Base-by-base conservation (phyloP, 2,888 invertebrate genomes). In the Nesidiocoris tenuis region DNA sequence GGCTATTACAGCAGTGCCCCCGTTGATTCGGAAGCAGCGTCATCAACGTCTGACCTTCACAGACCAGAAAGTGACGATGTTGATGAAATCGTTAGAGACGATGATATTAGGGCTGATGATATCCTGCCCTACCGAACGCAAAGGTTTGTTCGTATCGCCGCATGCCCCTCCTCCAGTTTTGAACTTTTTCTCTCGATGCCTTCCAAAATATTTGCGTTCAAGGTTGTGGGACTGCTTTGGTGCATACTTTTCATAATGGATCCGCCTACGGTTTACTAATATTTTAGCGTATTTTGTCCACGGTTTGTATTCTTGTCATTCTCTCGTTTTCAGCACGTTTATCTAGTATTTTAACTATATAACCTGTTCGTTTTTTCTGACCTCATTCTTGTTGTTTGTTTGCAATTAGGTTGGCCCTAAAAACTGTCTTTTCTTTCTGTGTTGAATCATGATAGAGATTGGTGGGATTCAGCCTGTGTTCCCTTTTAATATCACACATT, bases 71-170 rank as follows among this genome's bases (percentile, higher is more conserved):
- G 22, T 23, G 72, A 63, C 39, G 72, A 72, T 72, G 19, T 59
- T 5, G 59, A 17, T 59, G 59, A 59, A n/a, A 54, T 61, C 63
- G 54, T 61, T 72, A 72, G 63, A 72, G 72, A 72, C 54, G 72
- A 72, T 72, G 61, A 24, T 19, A 25, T 54, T 72, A 61, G 72
- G 72, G 72, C 22, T 61, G 72, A 72, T 72, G 72, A 72, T 61
- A 54, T 25, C 61, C 2, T 61, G 72, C 61, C 61, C 61, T 19
- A 61, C 16, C 25, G 54, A 19, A 39, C 19, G 24, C 72, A 61
- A 63, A 72, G 72, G 72, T 72, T 72, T 72, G 72, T 72, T 39
- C 12, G 39, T 39, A 39, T 39, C 39, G 39, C 39, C 3, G 39
- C 39, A 39, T 39, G 39, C 59, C 70, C 39, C 39, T 39, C 39